Base-by-base conservation (phyloP, 2,113 vertebrate species). In the Paramisgurnus dabryanus region DNA sequence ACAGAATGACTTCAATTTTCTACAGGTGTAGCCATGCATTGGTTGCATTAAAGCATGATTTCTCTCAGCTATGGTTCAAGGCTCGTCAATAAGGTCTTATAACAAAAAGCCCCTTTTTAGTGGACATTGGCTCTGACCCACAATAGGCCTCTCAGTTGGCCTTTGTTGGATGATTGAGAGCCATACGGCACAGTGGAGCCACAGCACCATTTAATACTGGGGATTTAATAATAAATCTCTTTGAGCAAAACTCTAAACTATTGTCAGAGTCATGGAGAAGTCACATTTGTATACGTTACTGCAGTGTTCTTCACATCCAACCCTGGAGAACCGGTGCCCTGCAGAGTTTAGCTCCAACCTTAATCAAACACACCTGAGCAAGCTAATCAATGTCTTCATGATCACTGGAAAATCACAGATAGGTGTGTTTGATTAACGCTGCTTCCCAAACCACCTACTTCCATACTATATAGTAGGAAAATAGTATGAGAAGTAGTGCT, bases 1-100 rank as follows among this genome's bases (percentile, higher is more conserved):
- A 78, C 50, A 76, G 66, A 76, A 61, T 77, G 53, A 76, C 75
- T 83, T 80, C 69, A 80, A 83, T 83, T 80, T 84, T 81, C 74
- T 78, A 81, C 73, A 84, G 79, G 74, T 84, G 79, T 67, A 81
- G 63, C 68, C 68, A 78, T 73, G 82, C 73, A 65, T 50, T 41
- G 45, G 67, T 22, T 66, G 74, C 60, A 81, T 61, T 78, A 81
- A 81, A 78, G 65, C 68, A 63, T n/a, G 68, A 80, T 73, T 81
- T 80, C 11, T 50, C 67, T 41, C 41, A 67, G 61, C 57, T 53
- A 18, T 72, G 63, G 79, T 66, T 76, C 79, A 78, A n/a, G 15
- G 67, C 9, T 73, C 39, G 9, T 73, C 53, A 78, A 81, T 78
- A 78, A 53, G 34, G 41, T 50, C 55, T 53, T 45, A 73, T 67